phyloP scores from a whole-genome alignment of 1,140 invertebrate genomes.

The Pseudoatta argentina region DNA sequence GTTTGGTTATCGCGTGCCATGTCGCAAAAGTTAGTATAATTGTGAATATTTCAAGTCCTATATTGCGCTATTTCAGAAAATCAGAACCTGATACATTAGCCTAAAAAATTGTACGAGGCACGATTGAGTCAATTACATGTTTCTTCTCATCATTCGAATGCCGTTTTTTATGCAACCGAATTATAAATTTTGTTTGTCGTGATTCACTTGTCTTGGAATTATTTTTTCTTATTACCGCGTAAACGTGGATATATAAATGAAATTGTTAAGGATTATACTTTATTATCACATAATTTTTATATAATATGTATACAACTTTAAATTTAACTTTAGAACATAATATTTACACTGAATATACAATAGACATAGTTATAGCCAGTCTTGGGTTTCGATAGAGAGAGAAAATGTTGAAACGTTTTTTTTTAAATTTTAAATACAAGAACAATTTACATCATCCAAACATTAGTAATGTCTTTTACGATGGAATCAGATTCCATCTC shows the following conservation, averaged over 20 bases:
- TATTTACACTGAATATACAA: slow-evolving; percentile 85
- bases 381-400: background rate
- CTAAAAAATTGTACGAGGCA: slow-evolving; percentile 49
- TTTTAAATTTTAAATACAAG: slow-evolving; percentile 20
- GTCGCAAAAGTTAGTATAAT: slow-evolving; percentile 33
- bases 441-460: background rate
- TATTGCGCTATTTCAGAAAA: slow-evolving; percentile 35
- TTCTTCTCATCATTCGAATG: slow-evolving; percentile 17
- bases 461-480: background rate
- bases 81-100: slow-evolving; percentile 52
- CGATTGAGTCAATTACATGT: slow-evolving; percentile 69
- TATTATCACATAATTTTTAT: slow-evolving; percentile 73
- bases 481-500: background rate
- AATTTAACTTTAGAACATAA: slow-evolving; percentile 77
- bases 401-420: background rate
- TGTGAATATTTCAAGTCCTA: slow-evolving; percentile 29
- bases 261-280: slow-evolving; percentile 66
- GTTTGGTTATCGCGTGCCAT: slow-evolving; percentile 76
- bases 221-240: slow-evolving; percentile 9
- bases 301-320: slow-evolving; percentile 79
- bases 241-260: slow-evolving; percentile 18
- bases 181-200: slow-evolving; percentile 47
- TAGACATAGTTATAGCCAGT: slow-evolving; percentile 68
- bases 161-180: slow-evolving; percentile 25
- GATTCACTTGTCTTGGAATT: slow-evolving; percentile 45